phyloP scores from a whole-genome alignment of 35 echinoderm and acorn worm species.

The Strongylocentrotus purpuratus region DNA sequence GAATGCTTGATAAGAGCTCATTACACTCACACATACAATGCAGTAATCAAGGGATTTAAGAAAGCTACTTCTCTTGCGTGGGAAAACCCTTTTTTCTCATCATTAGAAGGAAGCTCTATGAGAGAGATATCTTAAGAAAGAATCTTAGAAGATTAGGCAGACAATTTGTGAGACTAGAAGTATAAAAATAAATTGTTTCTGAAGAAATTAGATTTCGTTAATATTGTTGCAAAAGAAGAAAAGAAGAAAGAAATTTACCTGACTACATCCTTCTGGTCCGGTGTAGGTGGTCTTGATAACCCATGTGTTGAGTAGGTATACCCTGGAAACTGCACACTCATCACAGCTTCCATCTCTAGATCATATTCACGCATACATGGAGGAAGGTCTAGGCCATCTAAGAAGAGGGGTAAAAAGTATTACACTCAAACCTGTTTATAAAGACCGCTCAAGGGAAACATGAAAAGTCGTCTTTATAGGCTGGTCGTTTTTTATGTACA shows the following conservation, averaged over 20 bases:
- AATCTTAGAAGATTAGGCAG: background rate
- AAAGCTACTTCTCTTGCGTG: background rate
- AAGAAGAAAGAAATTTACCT: constrained; percentile 55
- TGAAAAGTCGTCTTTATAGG: too few relatives aligned
- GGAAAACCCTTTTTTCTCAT: background rate
- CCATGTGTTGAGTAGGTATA: constrained; percentile 88
- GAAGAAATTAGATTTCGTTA: background rate
- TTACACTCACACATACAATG: background rate
- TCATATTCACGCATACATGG: constrained; percentile 67
- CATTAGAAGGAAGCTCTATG: background rate
- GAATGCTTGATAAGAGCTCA: background rate
- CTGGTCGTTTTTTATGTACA: too few relatives aligned
- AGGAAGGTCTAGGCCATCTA: constrained; percentile 25
- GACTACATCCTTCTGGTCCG: constrained; percentile 68
- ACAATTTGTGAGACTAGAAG: background rate
- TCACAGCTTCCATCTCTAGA: constrained; percentile 62
- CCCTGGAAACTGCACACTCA: constrained; percentile 79
- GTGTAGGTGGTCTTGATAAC: constrained; percentile 88
- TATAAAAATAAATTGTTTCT: background rate
- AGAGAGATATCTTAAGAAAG: too few relatives aligned
- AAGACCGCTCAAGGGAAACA: too few relatives aligned
- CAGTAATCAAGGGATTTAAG: background rate
- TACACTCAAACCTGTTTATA: too few relatives aligned
- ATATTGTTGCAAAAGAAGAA: background rate
- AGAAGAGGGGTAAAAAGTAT: too few relatives aligned